Evolutionary conservation across 1,140 invertebrate genomes (phyloP).

Genomic region (Ips typographus): DNA sequence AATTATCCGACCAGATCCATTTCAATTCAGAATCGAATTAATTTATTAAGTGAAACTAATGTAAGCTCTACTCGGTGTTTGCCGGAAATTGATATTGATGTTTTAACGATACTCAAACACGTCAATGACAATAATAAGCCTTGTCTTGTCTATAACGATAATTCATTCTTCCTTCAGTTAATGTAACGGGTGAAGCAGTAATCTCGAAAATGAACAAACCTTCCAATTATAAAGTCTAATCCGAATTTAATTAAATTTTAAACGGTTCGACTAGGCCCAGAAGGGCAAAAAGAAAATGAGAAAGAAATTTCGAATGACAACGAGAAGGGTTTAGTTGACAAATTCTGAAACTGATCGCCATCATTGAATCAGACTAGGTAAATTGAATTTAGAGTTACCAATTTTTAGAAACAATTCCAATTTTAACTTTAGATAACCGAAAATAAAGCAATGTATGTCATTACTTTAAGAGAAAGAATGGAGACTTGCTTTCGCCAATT

Average conservation of each 20-base stretch:
- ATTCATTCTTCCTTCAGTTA: neutral
- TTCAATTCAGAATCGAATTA: slow-evolving; percentile 12
- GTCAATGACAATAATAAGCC: neutral
- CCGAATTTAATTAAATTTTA: slow-evolving; percentile 32
- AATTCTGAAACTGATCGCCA: too few relatives aligned
- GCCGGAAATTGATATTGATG: neutral
- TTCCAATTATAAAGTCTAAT: slow-evolving; percentile 30
- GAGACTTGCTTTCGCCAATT: slow-evolving; percentile 4
- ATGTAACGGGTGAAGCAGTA: slow-evolving; percentile 3
- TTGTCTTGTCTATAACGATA: neutral
- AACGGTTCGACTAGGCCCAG: slow-evolving; percentile 18
- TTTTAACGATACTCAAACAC: neutral
- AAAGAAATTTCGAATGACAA: too few relatives aligned
- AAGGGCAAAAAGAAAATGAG: neutral
- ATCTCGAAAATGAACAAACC: slow-evolving; percentile 31
- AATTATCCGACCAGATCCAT: slow-evolving; percentile 10
- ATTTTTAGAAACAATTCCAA: neutral
- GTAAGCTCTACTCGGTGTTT: neutral
- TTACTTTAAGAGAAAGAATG: neutral
- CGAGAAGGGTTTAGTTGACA: too few relatives aligned
- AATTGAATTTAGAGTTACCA: too few relatives aligned
- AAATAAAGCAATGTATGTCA: too few relatives aligned
- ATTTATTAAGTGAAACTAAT: slow-evolving; percentile 19
- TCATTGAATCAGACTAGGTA: too few relatives aligned
- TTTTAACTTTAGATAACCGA: neutral